Conservation (phyloP, 2,113 vertebrate species). For the Neomonachus schauinslandi region DNA sequence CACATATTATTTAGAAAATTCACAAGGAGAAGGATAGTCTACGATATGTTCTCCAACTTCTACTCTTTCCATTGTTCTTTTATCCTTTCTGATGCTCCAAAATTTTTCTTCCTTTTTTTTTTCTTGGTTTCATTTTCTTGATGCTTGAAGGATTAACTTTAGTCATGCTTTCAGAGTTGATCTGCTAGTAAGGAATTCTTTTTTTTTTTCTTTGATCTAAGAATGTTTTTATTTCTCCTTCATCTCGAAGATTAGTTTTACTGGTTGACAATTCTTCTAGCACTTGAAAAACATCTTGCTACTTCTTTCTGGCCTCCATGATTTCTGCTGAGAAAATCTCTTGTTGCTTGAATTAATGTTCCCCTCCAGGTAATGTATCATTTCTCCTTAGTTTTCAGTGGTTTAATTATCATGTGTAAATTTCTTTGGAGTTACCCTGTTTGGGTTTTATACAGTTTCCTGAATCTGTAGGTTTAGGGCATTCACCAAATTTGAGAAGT, state of each 20-base stretch:
- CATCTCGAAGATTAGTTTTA: not conserved
- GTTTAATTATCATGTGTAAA: too few relatives aligned
- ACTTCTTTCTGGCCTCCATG: not conserved
- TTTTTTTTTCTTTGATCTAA: not conserved
- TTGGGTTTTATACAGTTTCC: not conserved
- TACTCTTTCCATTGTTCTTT: not conserved
- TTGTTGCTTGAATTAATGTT: not conserved
- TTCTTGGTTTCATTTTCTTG: not conserved
- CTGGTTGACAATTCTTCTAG: not conserved
- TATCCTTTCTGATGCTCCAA: too few relatives aligned
- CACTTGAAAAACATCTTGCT: not conserved
- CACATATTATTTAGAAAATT: not conserved
- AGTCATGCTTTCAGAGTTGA: not conserved
- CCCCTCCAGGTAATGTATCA: rapidly evolving
- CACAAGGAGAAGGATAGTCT: not conserved
- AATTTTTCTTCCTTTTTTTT: not conserved
- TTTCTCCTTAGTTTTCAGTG: not conserved
- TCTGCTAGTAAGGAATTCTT: not conserved
- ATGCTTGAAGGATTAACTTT: not conserved
- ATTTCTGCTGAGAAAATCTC: not conserved
- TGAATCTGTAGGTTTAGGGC: not conserved
- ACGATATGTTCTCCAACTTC: not conserved
- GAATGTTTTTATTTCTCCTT: not conserved
- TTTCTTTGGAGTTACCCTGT: not conserved
- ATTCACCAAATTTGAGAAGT: not conserved